Base-by-base conservation (phyloP, 2,797 vertebrate genomes). In the Denticeps clupeoides region DNA sequence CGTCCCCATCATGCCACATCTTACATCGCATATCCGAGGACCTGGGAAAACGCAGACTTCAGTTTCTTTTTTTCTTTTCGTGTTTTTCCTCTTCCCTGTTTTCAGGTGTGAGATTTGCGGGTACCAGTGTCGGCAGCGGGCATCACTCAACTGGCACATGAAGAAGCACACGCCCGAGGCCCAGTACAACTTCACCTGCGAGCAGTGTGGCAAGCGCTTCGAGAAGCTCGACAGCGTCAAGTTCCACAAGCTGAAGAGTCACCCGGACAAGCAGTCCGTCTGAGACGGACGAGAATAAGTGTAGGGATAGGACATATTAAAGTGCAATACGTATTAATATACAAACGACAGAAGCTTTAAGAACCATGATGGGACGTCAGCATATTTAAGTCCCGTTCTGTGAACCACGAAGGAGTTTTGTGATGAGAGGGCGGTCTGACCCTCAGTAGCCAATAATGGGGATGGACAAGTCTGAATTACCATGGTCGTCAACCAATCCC, bases 121-220 rank as follows among this genome's bases (percentile, higher is more conserved):
- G 22, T 97, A 88, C 73, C 93, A 93, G 70, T 95, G 93, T 71
- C 83, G 90, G 5, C 92, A 95, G 73, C 83, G 89, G 0, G 89
- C 92, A 0, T 94, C 92, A 0, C 86, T 95, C 26, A 97, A 91
- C 65, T 96, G 92, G 92, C 92, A 96, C 76, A 96, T 93, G 90
- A 85, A 88, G 78, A 91, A 91, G 33, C 92, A 95, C 70, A 87
- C 81, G 0, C 67, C 87, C 0, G 86, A 89, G 38, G 81, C 87
- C 3, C 87, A 86, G 63, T 93, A 86, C 80, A 91, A 87, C 72
- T 93, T 87, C 78, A 89, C 89, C 18, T 93, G 91, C 0, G 89
- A 91, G 58, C 80, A 84, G 77, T 94, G 91, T 0, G 79, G 87
- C 46, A 91, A 94, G 58, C 79, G 86, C 60, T 94, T 94, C 1